Evolutionary conservation across 1,140 invertebrate genomes (phyloP), one percentile per base, ranked within the genome.

Genomic region (Batillaria attramentaria): DNA sequence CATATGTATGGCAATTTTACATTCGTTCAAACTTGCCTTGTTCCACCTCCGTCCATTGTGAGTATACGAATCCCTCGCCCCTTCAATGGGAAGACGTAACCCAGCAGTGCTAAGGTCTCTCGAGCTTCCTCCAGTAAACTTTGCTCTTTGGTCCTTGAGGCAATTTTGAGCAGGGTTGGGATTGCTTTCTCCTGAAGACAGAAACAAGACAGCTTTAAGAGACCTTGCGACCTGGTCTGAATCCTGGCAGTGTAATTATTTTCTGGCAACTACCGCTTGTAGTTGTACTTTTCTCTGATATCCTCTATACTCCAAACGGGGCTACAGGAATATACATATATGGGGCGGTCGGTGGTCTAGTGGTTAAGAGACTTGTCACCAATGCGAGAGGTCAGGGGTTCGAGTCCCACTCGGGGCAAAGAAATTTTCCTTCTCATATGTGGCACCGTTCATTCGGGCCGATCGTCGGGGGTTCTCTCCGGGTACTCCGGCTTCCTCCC

Each of bases 11-110:
- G n/a, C n/a, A n/a, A n/a, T n/a, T n/a, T n/a, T n/a, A n/a, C n/a
- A n/a, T n/a, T n/a, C n/a, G n/a, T n/a, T n/a, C 24, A 20, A n/a
- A 60, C 57, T 8, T 91, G 93, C 93, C 92, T 91, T 72, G 95
- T 95, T 72, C 97, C 97, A 43, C 97, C 97, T 10, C 97, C 97
- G 92, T 98, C 97, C 82, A 98, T 95, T 0, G 95, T 93, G 20
- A 98, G 91, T 72, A 98, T 94, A 88, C 95, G 92, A 39, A 97
- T 94, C 6, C 97, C 97, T 77, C 92, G 91, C 6, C 94, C 93
- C 81, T 93, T 93, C 5, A 95, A 91, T 42, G 95, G 94, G 78
- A 94, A 92, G 13, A 93, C 90, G 87, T 96, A 93, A 8, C 97
- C 97, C 72, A 97, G 88, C 41, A 97, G 87, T 1, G 95, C 93